These are phyloP conservation scores for Venustaconcha ellipsiformis DNA, from an alignment of 1,140 invertebrate species.

Conservation along the genomic window DNA sequence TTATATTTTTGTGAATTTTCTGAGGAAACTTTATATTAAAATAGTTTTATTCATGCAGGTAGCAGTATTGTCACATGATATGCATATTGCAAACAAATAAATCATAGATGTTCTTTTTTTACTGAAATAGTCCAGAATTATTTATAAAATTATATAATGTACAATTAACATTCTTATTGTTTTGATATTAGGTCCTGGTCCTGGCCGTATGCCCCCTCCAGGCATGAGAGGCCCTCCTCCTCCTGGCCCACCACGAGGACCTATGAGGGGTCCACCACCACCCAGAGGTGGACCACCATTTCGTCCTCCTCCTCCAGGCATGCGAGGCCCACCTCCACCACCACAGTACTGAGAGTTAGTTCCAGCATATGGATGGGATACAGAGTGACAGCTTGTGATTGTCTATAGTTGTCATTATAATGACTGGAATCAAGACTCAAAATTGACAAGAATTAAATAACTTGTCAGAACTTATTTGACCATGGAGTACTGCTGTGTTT, in stretches of 20 bases:
- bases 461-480: too few relatives aligned
- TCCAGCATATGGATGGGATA: too few relatives aligned
- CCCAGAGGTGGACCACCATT: slow-evolving; percentile 37
- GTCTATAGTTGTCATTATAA: too few relatives aligned
- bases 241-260: slow-evolving; percentile 42
- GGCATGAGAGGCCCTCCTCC: slow-evolving; percentile 38
- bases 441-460: too few relatives aligned
- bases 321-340: slow-evolving; percentile 53
- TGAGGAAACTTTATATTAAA: too few relatives aligned
- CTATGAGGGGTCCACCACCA: slow-evolving; percentile 39
- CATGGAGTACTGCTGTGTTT: too few relatives aligned
- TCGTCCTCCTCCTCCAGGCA: slow-evolving; percentile 54
- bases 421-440: too few relatives aligned
- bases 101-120: neutral
- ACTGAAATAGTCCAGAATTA: neutral
- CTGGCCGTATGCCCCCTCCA: slow-evolving; percentile 3
- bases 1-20: too few relatives aligned
- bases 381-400: too few relatives aligned
- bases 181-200: neutral
- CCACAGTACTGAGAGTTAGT: slow-evolving; percentile 11
- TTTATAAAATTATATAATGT: neutral
- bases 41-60: neutral
- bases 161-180: neutral
- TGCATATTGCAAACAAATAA: neutral
- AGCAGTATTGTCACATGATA: neutral